These are phyloP conservation scores for Takifugu ocellatus DNA, from an alignment of 2,797 vertebrate genomes.

Conservation along the genomic window DNA sequence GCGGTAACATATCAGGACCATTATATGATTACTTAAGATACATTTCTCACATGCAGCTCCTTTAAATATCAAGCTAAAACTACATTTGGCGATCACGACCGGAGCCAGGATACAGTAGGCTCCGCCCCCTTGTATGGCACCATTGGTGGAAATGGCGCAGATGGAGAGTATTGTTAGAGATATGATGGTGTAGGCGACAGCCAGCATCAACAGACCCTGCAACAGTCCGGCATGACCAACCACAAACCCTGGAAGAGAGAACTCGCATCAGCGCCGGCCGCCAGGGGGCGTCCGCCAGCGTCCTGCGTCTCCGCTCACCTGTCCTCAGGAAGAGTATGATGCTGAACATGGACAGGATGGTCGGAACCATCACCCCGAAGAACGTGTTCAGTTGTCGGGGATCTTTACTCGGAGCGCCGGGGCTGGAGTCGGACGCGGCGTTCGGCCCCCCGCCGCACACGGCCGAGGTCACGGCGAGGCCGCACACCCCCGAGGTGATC, in stretches of 20 bases:
- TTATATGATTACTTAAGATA: too few species aligned
- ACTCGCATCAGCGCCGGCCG: constrained; percentile 21
- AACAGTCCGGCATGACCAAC: constrained; percentile 88
- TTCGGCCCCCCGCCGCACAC: constrained; percentile 42
- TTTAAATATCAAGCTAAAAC: too few species aligned
- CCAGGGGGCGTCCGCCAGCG: constrained; percentile 3
- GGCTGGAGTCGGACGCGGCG: constrained; percentile 22
- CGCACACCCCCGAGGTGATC: constrained; percentile 80
- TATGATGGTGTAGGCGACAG: constrained; percentile 87
- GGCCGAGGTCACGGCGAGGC: constrained; percentile 57
- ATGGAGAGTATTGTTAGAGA: constrained; percentile 87
- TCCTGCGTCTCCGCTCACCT: constrained; percentile 67
- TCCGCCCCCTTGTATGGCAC: constrained; percentile 87
- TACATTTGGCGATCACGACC: too few species aligned
- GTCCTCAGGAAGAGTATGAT: constrained; percentile 88
- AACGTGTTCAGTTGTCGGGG: constrained; percentile 84
- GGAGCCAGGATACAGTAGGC: constrained; percentile 88
- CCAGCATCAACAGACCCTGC: constrained; percentile 85
- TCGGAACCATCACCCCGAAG: constrained; percentile 91
- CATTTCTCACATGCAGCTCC: too few species aligned
- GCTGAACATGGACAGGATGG: constrained; percentile 92
- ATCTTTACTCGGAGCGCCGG: constrained; percentile 34
- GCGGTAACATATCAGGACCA: too few species aligned
- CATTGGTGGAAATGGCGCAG: constrained; percentile 92
- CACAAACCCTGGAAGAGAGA: constrained; percentile 75